These are phyloP conservation scores for Heliconius aoede DNA, from an alignment of 2,888 invertebrate genomes.

Conservation along the genomic window DNA sequence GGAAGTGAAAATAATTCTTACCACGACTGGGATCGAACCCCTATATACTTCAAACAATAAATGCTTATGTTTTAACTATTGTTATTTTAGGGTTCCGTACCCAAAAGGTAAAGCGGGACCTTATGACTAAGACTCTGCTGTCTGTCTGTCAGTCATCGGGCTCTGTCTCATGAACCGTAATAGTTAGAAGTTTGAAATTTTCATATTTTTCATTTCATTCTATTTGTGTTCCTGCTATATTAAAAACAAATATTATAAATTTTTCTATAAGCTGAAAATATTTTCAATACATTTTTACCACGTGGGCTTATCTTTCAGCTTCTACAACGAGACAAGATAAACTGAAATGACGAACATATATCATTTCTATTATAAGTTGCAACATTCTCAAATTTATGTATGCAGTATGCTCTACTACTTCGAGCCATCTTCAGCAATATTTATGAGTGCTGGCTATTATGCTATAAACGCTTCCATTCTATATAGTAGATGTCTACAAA, in stretches of 20 bases:
- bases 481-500: not conserved
- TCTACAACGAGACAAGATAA: not conserved
- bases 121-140: no score
- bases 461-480: not conserved
- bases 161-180: no score
- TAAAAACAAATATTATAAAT: not conserved
- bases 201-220: no score
- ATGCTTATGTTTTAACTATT: no score
- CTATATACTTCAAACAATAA: no score
- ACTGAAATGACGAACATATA: not conserved
- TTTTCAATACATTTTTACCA: not conserved
- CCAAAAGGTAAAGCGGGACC: no score
- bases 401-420: not conserved
- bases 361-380: not conserved
- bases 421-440: not conserved
- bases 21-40: no score
- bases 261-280: not conserved
- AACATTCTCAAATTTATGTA: not conserved
- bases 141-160: no score
- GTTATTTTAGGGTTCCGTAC: no score
- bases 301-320: not conserved
- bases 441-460: conserved; percentile 6
- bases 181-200: no score
- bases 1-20: no score
- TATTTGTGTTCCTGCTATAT: no score